Conservation (phyloP, 2,888 invertebrate species). For the Eustalomyia histrio region DNA sequence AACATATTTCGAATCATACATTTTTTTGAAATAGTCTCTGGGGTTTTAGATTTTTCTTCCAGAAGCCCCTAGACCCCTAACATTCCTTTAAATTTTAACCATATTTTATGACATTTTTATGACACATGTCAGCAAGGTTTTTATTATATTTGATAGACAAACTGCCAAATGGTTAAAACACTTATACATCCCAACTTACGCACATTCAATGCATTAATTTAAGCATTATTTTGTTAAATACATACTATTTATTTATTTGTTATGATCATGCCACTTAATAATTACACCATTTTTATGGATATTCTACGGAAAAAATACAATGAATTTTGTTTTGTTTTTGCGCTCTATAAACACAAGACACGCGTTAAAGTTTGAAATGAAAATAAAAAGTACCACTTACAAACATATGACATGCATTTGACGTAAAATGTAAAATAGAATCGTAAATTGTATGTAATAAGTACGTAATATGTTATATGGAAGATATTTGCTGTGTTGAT, state of each 20-base stretch:
- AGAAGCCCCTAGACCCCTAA: constrained; percentile 31
- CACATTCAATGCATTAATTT: constrained; percentile 1
- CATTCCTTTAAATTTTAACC: constrained; percentile 47
- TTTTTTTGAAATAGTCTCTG: no score
- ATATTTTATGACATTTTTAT: constrained; percentile 63
- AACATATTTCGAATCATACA: no score
- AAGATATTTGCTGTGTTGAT: not conserved
- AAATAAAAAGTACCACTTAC: constrained; percentile 41
- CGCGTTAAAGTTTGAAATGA: constrained; percentile 48
- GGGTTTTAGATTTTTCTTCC: constrained; percentile 17
- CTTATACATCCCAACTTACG: not conserved
- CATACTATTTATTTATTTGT: constrained; percentile 31
- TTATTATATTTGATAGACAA: constrained; percentile 56
- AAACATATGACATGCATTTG: constrained; percentile 54
- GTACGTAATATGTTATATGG: not conserved
- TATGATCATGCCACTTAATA: constrained; percentile 59
- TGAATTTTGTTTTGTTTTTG: not conserved
- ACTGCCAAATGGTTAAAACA: constrained; percentile 44
- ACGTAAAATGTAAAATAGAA: constrained; percentile 28
- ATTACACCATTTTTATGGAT: constrained; percentile 57
- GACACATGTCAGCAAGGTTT: constrained; percentile 63
- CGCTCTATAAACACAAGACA: constrained; percentile 28
- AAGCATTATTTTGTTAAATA: constrained; percentile 30
- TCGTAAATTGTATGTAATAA: constrained; percentile 35
- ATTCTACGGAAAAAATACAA: constrained; percentile 57